Conservation (phyloP, 2,888 invertebrate genomes). For the Timandra comae region DNA sequence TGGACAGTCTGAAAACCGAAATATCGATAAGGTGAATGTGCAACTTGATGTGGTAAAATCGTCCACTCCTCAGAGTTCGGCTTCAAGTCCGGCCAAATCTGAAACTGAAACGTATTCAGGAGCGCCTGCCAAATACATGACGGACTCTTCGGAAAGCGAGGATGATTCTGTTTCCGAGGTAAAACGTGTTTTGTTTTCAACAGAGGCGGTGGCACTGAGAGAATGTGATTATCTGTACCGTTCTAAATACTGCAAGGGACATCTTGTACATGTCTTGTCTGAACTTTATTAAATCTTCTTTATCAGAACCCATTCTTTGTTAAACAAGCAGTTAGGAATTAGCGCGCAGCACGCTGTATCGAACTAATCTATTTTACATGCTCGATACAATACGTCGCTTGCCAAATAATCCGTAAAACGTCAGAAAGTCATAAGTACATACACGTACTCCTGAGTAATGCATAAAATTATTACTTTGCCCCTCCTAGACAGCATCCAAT, state of each 20-base stretch:
- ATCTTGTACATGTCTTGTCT: conserved; percentile 77
- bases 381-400: conserved; percentile 68
- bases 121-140: conserved; percentile 90
- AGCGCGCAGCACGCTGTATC: conserved; percentile 51
- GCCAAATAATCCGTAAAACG: conserved; percentile 77
- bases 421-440: conserved; percentile 76
- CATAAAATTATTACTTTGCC: conserved; percentile 70
- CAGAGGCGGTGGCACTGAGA: conserved; percentile 72
- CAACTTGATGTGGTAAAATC: conserved; percentile 82
- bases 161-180: conserved; percentile 98
- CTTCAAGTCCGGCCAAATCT: conserved; percentile 89
- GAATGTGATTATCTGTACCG: conserved; percentile 76
- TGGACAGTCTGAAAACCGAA: conserved; percentile 90
- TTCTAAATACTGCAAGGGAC: conserved; percentile 81
- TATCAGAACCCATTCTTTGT: conserved; percentile 41
- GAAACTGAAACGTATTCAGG: conserved; percentile 92
- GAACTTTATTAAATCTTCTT: conserved; percentile 52
- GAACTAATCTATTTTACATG: conserved; percentile 55
- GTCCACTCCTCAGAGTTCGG: conserved; percentile 90
- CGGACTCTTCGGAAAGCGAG: conserved; percentile 96
- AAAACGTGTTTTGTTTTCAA: conserved; percentile 78
- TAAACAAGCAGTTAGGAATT: conserved; percentile 36
- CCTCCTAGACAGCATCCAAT: conserved; percentile 58
- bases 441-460: conserved; percentile 68
- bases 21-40: conserved; percentile 87